Percentiles rank a stretch among this genome's conserved stretches.
These are phyloP conservation scores for Gasterosteus nipponicus DNA, from an alignment of 2,113 vertebrate species.

Conservation along the genomic window DNA sequence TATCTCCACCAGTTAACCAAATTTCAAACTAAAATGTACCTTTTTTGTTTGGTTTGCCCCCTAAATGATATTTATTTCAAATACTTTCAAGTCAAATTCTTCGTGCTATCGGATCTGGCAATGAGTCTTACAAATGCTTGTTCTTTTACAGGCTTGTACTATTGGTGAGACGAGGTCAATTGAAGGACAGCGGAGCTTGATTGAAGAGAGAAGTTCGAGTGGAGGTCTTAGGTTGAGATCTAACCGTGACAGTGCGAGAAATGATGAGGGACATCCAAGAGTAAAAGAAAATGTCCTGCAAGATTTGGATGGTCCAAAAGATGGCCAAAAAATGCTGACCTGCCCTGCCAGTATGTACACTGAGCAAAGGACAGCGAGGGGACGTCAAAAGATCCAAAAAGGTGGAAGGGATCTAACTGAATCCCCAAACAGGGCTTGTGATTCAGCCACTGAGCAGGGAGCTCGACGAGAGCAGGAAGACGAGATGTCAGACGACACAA, in stretches of 20 bases:
- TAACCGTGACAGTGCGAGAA: conserved; percentile 57
- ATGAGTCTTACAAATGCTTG: conserved; percentile 77
- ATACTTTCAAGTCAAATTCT: conserved; percentile 42
- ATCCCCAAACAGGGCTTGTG: not conserved
- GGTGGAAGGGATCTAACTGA: conserved; percentile 17
- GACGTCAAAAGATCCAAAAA: conserved; percentile 25
- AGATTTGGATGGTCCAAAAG: conserved; percentile 45
- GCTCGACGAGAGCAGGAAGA: conserved; percentile 31
- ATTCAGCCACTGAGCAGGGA: conserved; percentile 14
- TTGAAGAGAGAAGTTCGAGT: conserved; percentile 68
- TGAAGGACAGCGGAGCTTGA: conserved; percentile 73
- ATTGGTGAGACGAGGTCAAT: conserved; percentile 68
- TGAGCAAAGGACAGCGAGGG: conserved; percentile 18
- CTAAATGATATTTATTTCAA: conserved; percentile 23
- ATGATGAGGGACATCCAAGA: conserved; percentile 48
- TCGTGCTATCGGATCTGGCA: conserved; percentile 55
- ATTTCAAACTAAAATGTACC: conserved; percentile 26
- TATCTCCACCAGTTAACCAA: conserved; percentile 18
- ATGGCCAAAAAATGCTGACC: conserved; percentile 5
- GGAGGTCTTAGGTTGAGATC: conserved; percentile 64
- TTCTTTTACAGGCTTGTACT: conserved; percentile 78
- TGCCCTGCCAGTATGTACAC: conserved; percentile 16
- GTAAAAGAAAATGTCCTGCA: conserved; percentile 39
- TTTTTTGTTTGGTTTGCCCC: conserved; percentile 4
- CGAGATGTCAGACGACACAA: conserved; percentile 12